Evolutionary conservation across 64 coral and sea anemone species (phyloP).

Genomic region (Stichodactyla mertensii): DNA sequence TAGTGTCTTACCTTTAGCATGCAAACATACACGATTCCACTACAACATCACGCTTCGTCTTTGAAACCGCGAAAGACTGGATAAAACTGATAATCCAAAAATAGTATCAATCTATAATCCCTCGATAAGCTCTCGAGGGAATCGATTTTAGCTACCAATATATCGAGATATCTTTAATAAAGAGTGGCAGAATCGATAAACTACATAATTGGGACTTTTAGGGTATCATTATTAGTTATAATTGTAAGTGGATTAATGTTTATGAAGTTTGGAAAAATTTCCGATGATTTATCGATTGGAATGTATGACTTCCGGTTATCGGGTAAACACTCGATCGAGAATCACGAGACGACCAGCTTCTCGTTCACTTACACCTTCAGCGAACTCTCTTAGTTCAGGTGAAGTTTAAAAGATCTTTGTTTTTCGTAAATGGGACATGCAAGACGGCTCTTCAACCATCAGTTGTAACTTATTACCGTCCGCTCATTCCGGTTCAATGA

Average conservation of each 20-base stretch:
- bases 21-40: background rate
- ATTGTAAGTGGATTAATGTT: background rate
- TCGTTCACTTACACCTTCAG: too few relatives aligned
- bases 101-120: background rate
- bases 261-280: background rate
- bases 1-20: background rate
- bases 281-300: background rate
- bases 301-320: background rate
- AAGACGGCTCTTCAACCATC: background rate
- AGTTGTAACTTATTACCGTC: slow-evolving; percentile 12
- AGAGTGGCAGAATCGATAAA: background rate
- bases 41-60: background rate
- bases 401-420: background rate
- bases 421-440: background rate
- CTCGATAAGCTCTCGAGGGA: background rate
- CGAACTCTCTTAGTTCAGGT: background rate
- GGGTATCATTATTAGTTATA: too few relatives aligned
- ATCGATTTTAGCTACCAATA: background rate
- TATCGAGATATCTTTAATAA: background rate
- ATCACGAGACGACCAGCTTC: too few relatives aligned
- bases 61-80: background rate
- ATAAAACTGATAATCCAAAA: background rate
- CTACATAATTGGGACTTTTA: too few relatives aligned
- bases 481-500: slow-evolving; percentile 2
- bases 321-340: too few relatives aligned